These are phyloP conservation scores for Nymphalis urticae DNA, from an alignment of 2,888 invertebrate species.

Conservation along the genomic window DNA sequence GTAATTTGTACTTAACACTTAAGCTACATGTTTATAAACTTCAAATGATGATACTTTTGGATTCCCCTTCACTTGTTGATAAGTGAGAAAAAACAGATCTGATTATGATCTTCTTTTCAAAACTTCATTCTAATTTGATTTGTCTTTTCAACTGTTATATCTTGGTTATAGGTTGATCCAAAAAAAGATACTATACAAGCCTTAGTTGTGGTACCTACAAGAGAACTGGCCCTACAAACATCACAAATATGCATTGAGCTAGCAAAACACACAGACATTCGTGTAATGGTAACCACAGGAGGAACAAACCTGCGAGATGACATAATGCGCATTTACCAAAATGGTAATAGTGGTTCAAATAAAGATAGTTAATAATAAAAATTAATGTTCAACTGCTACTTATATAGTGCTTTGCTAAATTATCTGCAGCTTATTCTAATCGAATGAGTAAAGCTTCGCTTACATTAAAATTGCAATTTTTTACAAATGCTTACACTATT, in stretches of 20 bases:
- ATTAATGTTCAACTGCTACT: too few species aligned
- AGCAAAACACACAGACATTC: constrained; percentile 97
- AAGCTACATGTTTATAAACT: constrained; percentile 11
- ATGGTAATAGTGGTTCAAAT: constrained; percentile 81
- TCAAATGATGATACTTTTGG: constrained; percentile 72
- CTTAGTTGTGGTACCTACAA: constrained; percentile 98
- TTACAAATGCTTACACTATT: too few species aligned
- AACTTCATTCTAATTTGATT: neutral
- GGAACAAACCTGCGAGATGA: constrained; percentile 99
- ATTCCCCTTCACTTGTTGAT: constrained; percentile 79
- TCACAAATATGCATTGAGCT: constrained; percentile 99
- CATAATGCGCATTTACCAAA: constrained; percentile 99
- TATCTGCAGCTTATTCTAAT: too few species aligned
- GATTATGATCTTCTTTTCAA: constrained; percentile 37
- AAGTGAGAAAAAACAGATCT: constrained; percentile 68
- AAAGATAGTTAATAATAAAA: too few species aligned
- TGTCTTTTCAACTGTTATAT: constrained; percentile 13
- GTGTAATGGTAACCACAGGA: constrained; percentile 99
- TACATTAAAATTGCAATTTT: too few species aligned
- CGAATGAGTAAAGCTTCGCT: too few species aligned
- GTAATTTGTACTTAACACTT: neutral
- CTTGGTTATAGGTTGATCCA: constrained; percentile 84
- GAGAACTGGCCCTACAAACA: constrained; percentile 99
- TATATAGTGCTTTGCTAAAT: too few species aligned
- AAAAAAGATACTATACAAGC: constrained; percentile 97